These are phyloP conservation scores for Spea bombifrons DNA, from an alignment of 2,113 vertebrate species.

Conservation along the genomic window DNA sequence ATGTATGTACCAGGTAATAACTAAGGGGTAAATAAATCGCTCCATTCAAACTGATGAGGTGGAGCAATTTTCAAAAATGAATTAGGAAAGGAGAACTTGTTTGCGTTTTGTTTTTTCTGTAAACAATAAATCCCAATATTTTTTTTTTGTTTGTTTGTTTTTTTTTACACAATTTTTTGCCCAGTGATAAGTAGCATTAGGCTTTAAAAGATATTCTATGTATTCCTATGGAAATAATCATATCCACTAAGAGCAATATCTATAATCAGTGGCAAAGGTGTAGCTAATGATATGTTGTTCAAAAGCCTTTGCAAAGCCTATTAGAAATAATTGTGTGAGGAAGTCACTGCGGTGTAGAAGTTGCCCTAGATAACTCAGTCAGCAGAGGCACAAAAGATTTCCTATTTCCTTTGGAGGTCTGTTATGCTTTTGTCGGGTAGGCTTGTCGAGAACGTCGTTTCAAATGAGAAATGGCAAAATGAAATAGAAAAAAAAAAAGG, in stretches of 20 bases:
- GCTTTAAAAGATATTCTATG: too few relatives aligned
- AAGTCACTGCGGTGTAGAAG: conserved; percentile 18
- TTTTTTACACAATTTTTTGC: too few relatives aligned
- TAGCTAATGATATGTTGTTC: conserved; percentile 11
- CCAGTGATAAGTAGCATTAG: too few relatives aligned
- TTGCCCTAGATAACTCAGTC: conserved; percentile 39
- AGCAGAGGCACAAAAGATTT: conserved; percentile 33
- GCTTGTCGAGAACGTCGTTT: conserved; percentile 13
- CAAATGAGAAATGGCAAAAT: conserved; percentile 33
- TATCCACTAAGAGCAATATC: not conserved
- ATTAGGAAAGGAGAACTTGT: too few relatives aligned
- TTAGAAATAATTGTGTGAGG: conserved; percentile 33
- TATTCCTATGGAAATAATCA: too few relatives aligned
- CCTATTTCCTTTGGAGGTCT: conserved; percentile 32
- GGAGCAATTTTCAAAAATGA: too few relatives aligned
- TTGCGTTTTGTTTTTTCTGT: too few relatives aligned
- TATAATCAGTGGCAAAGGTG: conserved; percentile 6
- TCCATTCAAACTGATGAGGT: too few relatives aligned
- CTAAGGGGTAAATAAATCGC: too few relatives aligned
- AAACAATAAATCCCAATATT: too few relatives aligned
- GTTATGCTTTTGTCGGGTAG: conserved; percentile 17
- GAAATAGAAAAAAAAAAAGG: conserved; percentile 24
- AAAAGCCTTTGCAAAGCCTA: conserved; percentile 4
- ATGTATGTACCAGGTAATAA: too few relatives aligned
- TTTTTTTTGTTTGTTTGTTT: too few relatives aligned